Evolutionary conservation across 2,113 vertebrate genomes (phyloP), one percentile per base, ranked within the genome.

Genomic region (Ornithorhynchus anatinus): DNA sequence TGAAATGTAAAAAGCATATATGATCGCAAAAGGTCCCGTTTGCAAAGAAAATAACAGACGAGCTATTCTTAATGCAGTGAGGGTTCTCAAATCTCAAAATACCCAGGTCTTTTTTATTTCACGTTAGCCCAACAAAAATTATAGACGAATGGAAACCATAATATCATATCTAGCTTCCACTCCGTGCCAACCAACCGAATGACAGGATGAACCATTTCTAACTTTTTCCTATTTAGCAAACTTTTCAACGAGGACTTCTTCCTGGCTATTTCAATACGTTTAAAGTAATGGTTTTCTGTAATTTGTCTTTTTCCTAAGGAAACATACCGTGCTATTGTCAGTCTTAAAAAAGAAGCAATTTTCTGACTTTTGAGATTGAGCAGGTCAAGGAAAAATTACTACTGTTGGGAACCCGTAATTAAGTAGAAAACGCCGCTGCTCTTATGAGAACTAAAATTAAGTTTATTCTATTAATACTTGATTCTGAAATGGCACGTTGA

Each of bases 311-410:
- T 86, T 88, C 75, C 85, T 89, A 90, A 89, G 91, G 92, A 94
- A 94, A 92, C 92, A 94, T 92, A 94, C 91, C 82, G 86, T 92
- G 93, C 93, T 87, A 93, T 95, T 95, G 94, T 94, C 91, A 92
- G 91, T 89, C 93, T 93, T 89, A 90, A 92, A 94, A 93, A 93
- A 94, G 92, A 91, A 93, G 91, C 92, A 93, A 94, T 95, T 94
- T 94, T 86, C 92, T 92, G 92, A 94, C 93, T 95, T 94, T 90
- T 79, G 88, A 93, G 91, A 94, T 91, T 92, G 91, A 93, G 89
- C 80, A 89, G 92, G 92, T 94, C 93, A 93, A 54, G 73, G 71
- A 93, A 89, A 94, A 94, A 94, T 94, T 89, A 91, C 90, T 89
- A 88, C 91, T 91, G 88, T 85, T 82, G 85, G 84, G 92, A 91